phyloP scores from a whole-genome alignment of 2,888 invertebrate genomes.

The Allacma fusca region DNA sequence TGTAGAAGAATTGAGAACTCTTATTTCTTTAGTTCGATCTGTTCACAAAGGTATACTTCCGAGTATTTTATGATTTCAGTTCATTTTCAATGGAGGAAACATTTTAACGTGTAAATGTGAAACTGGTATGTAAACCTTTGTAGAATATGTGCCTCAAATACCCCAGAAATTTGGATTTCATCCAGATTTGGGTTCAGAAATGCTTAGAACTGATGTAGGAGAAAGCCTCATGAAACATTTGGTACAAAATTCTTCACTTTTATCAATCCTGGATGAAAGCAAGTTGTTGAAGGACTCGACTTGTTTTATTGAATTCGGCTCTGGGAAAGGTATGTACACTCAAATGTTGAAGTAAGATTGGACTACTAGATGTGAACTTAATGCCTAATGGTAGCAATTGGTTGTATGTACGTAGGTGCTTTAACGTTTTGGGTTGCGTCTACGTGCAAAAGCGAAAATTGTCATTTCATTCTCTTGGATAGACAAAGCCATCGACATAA shows the following conservation, averaged over 20 bases:
- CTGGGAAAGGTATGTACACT: slow-evolving; percentile 77
- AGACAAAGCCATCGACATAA: slow-evolving; percentile 83
- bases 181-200: slow-evolving; percentile 62
- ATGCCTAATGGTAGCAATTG: background rate
- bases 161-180: slow-evolving; percentile 62
- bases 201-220: slow-evolving; percentile 62
- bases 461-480: slow-evolving; percentile 78
- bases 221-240: slow-evolving; percentile 72
- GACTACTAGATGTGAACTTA: background rate
- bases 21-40: slow-evolving; percentile 53
- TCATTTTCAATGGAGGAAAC: background rate
- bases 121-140: background rate
- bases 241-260: slow-evolving; percentile 78
- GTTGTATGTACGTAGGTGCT: slow-evolving; percentile 69
- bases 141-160: slow-evolving; percentile 57
- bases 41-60: slow-evolving; percentile 56
- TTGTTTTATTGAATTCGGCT: slow-evolving; percentile 86
- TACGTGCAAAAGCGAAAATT: slow-evolving; percentile 68
- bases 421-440: slow-evolving; percentile 79
- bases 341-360: too few relatives aligned
- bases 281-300: slow-evolving; percentile 71
- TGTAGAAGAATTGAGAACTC: slow-evolving; percentile 54
- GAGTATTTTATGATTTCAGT: background rate
- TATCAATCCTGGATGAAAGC: slow-evolving; percentile 74
- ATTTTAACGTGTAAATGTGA: too few relatives aligned